Conservation (phyloP, 2,113 vertebrate genomes). For the Amphiprion percula region DNA sequence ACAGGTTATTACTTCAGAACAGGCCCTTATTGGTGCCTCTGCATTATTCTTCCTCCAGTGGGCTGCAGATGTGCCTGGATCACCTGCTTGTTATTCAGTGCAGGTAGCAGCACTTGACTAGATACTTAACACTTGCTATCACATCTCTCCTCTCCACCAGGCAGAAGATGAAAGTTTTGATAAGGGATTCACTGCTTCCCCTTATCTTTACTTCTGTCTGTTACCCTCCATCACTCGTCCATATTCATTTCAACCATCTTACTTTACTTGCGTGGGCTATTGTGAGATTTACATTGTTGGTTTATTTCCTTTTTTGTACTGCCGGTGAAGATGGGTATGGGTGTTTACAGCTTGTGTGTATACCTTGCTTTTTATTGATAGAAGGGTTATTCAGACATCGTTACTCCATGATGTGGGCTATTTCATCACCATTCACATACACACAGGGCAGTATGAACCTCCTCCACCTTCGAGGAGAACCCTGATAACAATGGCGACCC, state of each 20-base stretch:
- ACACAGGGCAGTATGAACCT: no score
- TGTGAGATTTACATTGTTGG: not conserved
- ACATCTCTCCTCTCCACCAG: constrained; percentile 25
- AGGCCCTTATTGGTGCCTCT: not conserved
- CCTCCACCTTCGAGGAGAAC: no score
- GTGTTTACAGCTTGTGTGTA: no score
- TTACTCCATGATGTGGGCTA: no score
- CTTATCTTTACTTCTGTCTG: constrained; percentile 3
- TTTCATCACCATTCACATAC: no score
- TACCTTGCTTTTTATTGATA: no score
- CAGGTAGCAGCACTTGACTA: constrained; percentile 51
- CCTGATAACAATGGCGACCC: no score
- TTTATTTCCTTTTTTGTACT: not conserved
- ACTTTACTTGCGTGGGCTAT: constrained; percentile 4
- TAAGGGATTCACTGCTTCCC: constrained; percentile 37
- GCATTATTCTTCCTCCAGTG: constrained; percentile 15
- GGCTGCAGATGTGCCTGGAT: constrained; percentile 31
- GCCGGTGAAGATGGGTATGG: no score
- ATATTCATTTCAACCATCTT: not conserved
- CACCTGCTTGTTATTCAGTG: constrained; percentile 63
- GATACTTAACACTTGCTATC: constrained; percentile 51
- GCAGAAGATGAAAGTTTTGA: constrained; percentile 50
- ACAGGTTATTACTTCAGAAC: constrained; percentile 46
- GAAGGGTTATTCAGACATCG: no score
- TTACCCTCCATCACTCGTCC: not conserved